A percentile compares a stretch with the other conserved stretches of the same genome.
phyloP scores from a whole-genome alignment of 2,888 invertebrate genomes.

The Apotomis betuletana region DNA sequence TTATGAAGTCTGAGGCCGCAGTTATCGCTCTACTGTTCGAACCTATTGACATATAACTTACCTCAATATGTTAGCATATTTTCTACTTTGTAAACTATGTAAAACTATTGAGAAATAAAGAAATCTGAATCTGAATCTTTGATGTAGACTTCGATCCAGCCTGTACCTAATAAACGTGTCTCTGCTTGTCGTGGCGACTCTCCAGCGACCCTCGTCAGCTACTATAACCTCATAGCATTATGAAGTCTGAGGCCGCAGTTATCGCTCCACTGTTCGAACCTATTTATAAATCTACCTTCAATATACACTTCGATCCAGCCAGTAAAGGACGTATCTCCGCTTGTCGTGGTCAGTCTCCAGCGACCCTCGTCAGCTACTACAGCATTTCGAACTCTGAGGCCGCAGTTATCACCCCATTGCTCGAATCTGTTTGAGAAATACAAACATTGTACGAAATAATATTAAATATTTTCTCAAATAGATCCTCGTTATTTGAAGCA shows the following conservation, averaged over 20 bases:
- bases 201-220: conserved; percentile 74
- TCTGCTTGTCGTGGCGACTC: conserved; percentile 61
- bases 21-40: too few relatives aligned
- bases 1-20: too few relatives aligned
- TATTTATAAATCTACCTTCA: conserved; percentile 56
- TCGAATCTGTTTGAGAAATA: conserved; percentile 55
- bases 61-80: too few relatives aligned
- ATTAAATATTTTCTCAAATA: not conserved
- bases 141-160: conserved; percentile 70
- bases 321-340: conserved; percentile 55
- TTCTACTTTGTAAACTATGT: too few relatives aligned
- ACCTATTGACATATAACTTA: too few relatives aligned
- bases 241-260: conserved; percentile 72
- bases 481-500: too few relatives aligned
- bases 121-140: too few relatives aligned
- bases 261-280: conserved; percentile 66
- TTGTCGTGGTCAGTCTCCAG: conserved; percentile 71
- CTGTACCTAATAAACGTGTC: conserved; percentile 60
- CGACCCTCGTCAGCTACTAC: conserved; percentile 64
- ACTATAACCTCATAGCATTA: conserved; percentile 60
- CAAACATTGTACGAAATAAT: not conserved
- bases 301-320: conserved; percentile 72
- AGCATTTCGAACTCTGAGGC: conserved; percentile 68
- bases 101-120: too few relatives aligned
- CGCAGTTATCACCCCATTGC: conserved; percentile 69